These are phyloP conservation scores for Romanogobio albipinnatus DNA, from an alignment of 2,113 vertebrate genomes.

Conservation along the genomic window DNA sequence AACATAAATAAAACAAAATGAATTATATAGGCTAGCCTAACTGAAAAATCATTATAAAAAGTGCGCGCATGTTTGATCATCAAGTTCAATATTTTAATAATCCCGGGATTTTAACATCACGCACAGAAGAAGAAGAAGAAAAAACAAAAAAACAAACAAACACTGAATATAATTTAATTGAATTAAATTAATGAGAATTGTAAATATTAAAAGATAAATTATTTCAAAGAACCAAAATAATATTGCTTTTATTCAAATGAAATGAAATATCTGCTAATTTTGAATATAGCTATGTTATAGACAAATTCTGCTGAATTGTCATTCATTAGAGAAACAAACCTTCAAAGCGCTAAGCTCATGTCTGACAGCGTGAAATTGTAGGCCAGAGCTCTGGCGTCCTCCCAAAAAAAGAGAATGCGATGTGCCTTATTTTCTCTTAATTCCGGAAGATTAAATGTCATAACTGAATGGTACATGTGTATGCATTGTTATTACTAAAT, in stretches of 20 bases:
- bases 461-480: not conserved
- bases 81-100: not conserved
- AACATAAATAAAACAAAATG: not conserved
- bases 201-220: not conserved
- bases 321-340: constrained; percentile 31
- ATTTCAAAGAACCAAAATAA: not conserved
- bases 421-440: not conserved
- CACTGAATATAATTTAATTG: not conserved
- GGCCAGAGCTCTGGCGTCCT: constrained; percentile 38
- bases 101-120: not conserved
- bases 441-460: not conserved
- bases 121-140: not conserved
- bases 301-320: constrained; percentile 6
- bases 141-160: not conserved
- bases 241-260: not conserved
- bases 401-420: constrained; percentile 8
- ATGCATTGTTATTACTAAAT: not conserved
- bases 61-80: not conserved
- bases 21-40: not conserved
- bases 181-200: not conserved
- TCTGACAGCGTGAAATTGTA: constrained; percentile 39
- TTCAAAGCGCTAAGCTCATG: constrained; percentile 32
- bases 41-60: not conserved
- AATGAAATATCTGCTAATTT: not conserved
- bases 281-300: not conserved